These are phyloP conservation scores for Gobio occitaniae DNA, from an alignment of 2,797 vertebrate species.

Conservation along the genomic window DNA sequence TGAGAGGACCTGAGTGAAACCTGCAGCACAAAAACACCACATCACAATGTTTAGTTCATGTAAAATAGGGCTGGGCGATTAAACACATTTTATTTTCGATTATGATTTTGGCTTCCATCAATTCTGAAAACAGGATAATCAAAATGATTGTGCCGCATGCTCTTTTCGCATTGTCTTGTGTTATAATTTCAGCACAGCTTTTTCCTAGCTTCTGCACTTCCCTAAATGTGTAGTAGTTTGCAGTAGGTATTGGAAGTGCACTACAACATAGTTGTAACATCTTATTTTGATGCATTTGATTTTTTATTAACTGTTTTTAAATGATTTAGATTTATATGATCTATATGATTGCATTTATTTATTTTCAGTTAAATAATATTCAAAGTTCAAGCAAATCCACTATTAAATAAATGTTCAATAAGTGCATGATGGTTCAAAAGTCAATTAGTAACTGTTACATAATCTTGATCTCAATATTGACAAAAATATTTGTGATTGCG, in stretches of 20 bases:
- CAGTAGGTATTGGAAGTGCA: background rate
- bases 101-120: background rate
- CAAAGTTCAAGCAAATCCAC: background rate
- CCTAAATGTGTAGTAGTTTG: background rate
- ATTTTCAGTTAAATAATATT: background rate
- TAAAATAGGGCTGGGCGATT: background rate
- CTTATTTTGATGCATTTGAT: background rate
- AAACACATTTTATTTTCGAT: background rate
- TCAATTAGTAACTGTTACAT: background rate
- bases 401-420: background rate
- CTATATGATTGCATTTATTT: background rate
- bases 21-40: slow-evolving; percentile 67
- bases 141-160: background rate
- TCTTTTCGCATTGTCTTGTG: background rate
- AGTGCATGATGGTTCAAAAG: background rate
- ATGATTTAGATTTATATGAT: background rate
- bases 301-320: background rate
- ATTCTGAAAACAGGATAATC: background rate
- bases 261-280: background rate
- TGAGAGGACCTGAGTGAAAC: slow-evolving; percentile 81
- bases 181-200: background rate
- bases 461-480: background rate
- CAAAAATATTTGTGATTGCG: background rate
- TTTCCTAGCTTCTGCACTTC: background rate
- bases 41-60: slow-evolving; percentile 16